A percentile compares a stretch with the other conserved stretches of the same genome.
These are phyloP conservation scores for Oscheius sp. DNA, from an alignment of 2,888 invertebrate genomes.

Conservation along the genomic window DNA sequence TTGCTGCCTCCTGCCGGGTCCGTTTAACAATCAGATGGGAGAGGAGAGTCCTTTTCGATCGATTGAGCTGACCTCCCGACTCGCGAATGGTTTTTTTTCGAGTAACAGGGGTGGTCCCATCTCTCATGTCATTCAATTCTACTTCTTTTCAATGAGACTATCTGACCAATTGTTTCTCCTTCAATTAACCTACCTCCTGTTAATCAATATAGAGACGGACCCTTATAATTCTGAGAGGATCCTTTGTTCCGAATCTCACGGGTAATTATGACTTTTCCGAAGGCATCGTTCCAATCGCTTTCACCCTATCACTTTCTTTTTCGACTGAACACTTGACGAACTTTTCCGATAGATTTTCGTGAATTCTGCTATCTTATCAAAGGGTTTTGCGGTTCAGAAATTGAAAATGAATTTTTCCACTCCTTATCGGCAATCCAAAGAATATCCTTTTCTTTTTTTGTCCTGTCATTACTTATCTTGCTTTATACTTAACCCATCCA, in stretches of 20 bases:
- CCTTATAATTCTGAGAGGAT: background rate
- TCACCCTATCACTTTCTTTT: no score
- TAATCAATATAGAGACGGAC: background rate
- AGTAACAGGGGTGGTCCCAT: background rate
- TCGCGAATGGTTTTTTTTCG: background rate
- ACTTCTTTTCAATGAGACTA: background rate
- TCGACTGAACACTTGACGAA: no score
- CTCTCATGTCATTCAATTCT: background rate
- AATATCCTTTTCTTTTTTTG: background rate
- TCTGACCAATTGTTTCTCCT: no score
- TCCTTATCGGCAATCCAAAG: no score
- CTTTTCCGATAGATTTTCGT: no score
- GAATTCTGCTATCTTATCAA: no score
- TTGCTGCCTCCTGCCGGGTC: slow-evolving; percentile 16
- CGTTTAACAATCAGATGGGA: slow-evolving; percentile 27
- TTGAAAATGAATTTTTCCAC: no score
- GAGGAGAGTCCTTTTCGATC: background rate
- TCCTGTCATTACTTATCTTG: background rate
- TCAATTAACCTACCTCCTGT: no score
- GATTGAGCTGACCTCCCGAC: background rate
- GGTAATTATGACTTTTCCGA: no score
- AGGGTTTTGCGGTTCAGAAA: no score
- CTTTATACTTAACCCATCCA: background rate
- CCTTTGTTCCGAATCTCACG: no score
- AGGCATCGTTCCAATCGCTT: no score